A percentile compares a stretch with the other conserved stretches of the same genome.
These are phyloP conservation scores for Hemicentrotus pulcherrimus DNA, from an alignment of 35 echinoderm and acorn worm species.

Conservation along the genomic window DNA sequence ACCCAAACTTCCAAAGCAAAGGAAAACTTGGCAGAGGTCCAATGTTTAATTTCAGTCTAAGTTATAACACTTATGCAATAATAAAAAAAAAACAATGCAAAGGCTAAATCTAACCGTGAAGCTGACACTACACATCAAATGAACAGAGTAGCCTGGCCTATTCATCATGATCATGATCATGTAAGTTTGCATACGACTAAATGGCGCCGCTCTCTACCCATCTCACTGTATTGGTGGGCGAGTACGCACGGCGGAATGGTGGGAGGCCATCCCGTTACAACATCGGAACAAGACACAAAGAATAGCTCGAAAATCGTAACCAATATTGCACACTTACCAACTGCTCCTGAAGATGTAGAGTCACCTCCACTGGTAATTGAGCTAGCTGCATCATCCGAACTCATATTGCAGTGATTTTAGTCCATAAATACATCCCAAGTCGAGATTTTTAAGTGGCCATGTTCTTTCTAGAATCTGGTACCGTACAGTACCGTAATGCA, in stretches of 20 bases:
- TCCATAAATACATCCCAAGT: constrained; percentile 33
- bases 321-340: constrained; percentile 46
- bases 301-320: not conserved
- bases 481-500: not conserved
- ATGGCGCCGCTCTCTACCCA: not conserved
- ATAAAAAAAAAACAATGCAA: no score
- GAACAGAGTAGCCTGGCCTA: no score
- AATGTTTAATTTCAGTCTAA: no score
- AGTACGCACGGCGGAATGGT: constrained; percentile 5
- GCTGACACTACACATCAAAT: no score
- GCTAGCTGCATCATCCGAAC: constrained; percentile 62
- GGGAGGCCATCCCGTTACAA: not conserved
- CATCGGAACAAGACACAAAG: not conserved
- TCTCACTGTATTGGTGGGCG: not conserved
- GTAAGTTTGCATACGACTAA: no score
- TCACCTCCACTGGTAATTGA: constrained; percentile 64
- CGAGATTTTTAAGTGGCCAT: not conserved
- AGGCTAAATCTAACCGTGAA: no score
- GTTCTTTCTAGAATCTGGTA: not conserved
- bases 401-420: constrained; percentile 53
- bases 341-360: constrained; percentile 52
- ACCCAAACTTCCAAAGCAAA: no score
- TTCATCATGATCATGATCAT: no score
- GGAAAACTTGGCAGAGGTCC: no score
- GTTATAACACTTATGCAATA: no score